Evolutionary conservation across 2,113 vertebrate genomes (phyloP), one percentile per base, ranked within the genome.

Genomic region (Tachysurus vachellii): DNA sequence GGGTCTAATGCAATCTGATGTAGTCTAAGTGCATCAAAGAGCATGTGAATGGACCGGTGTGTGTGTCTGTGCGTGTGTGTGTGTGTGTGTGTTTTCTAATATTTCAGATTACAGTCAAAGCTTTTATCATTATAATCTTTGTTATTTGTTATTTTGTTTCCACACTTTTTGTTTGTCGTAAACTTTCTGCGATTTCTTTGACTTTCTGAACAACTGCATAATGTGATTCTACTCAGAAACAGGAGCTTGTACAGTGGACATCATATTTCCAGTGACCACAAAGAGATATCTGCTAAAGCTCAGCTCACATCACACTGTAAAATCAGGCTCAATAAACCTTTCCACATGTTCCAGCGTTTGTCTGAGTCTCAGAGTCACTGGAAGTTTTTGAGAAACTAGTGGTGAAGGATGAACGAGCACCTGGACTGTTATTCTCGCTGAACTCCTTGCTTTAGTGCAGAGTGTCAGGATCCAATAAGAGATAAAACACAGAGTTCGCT

Each of bases 11-110:
- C 80, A 81, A 61, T 56, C 80, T 81, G 80, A 95, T 92, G 91
- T 91, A 88, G 89, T 90, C 89, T 91, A 92, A 92, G 88, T 91
- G 91, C 89, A 87, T 85, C 84, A 93, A 91, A 93, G 90, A 91
- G 90, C 91, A 92, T 91, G 91, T 71, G 85, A 85, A 88, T 86
- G 92, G 88, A 80, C 53, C 0, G 7, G 77, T 21, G 76, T 80
- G 77, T 36, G 77, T 80, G 77, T 59, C 17, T 80, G 26, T 80
- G 77, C 36, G 53, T 31, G 77, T 80, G 53, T 80, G 76, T 80
- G 76, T 80, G 71, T 50, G 44, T 75, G 44, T 26, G 42, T 77
- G 42, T 47, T 1, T 23, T 26, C 8, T 7, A 21, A 10, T 8
- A 6, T 71, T 36, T 71, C 28, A 36, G 31, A 19, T 36, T 17